Percentiles rank a stretch among this genome's conserved stretches.
These are phyloP conservation scores for Encarsia formosa DNA, from an alignment of 2,888 invertebrate species.

Conservation along the genomic window DNA sequence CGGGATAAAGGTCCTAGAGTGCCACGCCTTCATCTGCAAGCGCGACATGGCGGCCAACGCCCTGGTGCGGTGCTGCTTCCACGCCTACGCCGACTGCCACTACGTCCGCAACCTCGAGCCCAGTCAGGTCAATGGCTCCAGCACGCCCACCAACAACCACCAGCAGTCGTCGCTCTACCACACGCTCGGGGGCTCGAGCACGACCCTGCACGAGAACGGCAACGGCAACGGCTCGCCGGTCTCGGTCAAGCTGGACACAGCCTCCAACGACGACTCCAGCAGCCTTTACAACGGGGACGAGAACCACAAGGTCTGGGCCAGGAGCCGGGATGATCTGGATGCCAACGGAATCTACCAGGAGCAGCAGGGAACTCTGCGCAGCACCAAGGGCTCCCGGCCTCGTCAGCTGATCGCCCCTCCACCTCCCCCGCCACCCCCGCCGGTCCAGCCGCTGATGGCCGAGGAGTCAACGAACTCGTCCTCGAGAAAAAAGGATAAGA, in stretches of 20 bases:
- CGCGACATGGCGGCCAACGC: conserved; percentile 96
- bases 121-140: conserved; percentile 44
- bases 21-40: conserved; percentile 97
- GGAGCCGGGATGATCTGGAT: conserved; percentile 71
- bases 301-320: conserved; percentile 92
- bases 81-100: conserved; percentile 94
- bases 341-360: conserved; percentile 70
- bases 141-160: conserved; percentile 21
- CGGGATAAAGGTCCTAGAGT: conserved; percentile 96
- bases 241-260: conserved; percentile 16
- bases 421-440: conserved; percentile 58
- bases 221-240: conserved; percentile 11
- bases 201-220: conserved; percentile 41
- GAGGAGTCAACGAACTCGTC: conserved; percentile 44
- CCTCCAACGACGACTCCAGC: conserved; percentile 43
- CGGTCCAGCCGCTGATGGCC: conserved; percentile 41
- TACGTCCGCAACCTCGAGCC: conserved; percentile 68
- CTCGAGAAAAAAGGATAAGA: conserved; percentile 43
- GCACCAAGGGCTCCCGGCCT: conserved; percentile 61
- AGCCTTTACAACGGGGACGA: conserved; percentile 87
- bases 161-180: conserved; percentile 44
- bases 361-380: conserved; percentile 52
- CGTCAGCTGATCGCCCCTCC: conserved; percentile 85
- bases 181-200: conserved; percentile 50
- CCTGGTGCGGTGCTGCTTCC: conserved; percentile 93